A percentile compares a stretch with the other conserved stretches of the same genome.
These are phyloP conservation scores for Ophthalmolycus amberensis DNA, from an alignment of 2,113 vertebrate species.

Conservation along the genomic window DNA sequence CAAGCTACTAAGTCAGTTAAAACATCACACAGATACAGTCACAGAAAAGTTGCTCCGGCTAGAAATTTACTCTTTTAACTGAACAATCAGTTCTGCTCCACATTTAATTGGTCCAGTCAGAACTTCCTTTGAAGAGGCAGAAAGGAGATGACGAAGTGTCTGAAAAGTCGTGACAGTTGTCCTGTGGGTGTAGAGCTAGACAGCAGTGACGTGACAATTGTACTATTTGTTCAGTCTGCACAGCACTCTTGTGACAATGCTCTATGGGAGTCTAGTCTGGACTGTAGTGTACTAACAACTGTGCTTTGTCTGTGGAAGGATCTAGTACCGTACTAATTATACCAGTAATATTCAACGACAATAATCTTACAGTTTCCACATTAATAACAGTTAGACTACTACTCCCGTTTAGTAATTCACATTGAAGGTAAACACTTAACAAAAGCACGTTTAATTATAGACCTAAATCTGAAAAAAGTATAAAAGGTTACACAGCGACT, in stretches of 20 bases:
- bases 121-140: slow-evolving; percentile 15
- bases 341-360: background rate
- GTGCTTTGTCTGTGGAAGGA: slow-evolving; percentile 6
- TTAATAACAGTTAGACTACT: background rate
- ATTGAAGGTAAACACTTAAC: background rate
- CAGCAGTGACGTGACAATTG: slow-evolving; percentile 50
- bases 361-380: background rate
- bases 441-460: background rate
- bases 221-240: slow-evolving; percentile 40
- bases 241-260: slow-evolving; percentile 21
- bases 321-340: background rate
- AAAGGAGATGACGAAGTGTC: slow-evolving; percentile 17
- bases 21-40: background rate
- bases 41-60: background rate
- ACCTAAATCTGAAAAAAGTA: background rate
- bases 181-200: slow-evolving; percentile 58
- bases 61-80: background rate
- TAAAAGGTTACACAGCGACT: background rate
- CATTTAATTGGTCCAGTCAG: background rate
- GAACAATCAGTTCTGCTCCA: slow-evolving; percentile 1
- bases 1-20: background rate
- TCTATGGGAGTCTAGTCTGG: slow-evolving; percentile 25
- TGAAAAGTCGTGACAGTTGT: slow-evolving; percentile 55
- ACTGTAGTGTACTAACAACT: background rate
- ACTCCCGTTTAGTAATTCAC: background rate